Base-by-base conservation (phyloP, 53 echinoderm and acorn worm genomes). In the Stichopus horrens region DNA sequence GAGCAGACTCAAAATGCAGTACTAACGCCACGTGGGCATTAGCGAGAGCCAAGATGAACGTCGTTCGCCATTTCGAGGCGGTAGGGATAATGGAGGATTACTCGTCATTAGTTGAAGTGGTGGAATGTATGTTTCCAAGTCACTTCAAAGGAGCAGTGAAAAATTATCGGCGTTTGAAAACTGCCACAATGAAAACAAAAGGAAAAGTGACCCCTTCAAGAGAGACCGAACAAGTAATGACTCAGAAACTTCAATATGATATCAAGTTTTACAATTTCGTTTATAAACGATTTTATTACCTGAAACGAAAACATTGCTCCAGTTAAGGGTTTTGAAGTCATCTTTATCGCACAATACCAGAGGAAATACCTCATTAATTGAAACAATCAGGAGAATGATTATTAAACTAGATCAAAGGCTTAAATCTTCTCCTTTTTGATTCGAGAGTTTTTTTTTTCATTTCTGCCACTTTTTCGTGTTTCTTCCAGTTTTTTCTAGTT, bases 71-170 rank as follows among this genome's bases (percentile, higher is more conserved):
- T 65, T 85, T 59, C 13, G 85, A 85, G 10, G 52, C 66, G 18
- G 52, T 85, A 1, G 85, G 85, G 11, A 65, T 85, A 8, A 85
- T 85, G 85, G 85, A 85, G 53, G 85, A 85, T 66, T 85, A 85
- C 16, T 16, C 85, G 0, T 85, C 85, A 22, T 85, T 85, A 13
- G 85, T 85, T 14, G 5, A 67, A 21, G 67, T 85, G 7, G 85
- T 57, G 7, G 85, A 85, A 67, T 57, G 58, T 11, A 85, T 53
- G 10, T 53, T 85, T 52, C 52, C 85, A 9, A 52, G 7, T 4
- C 6, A 23, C 16, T 66, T 85, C 52, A 63, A n/a, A 10, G 85
- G 67, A 23, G 66, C 66, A 57, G 23, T 21, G 7, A 8, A 53
- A 16, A 85, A 66, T 23, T 85, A 85, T 58, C 8, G 8, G 16